Conservation (phyloP, 2,888 invertebrate species). For the Pristionchus maxplancki region DNA sequence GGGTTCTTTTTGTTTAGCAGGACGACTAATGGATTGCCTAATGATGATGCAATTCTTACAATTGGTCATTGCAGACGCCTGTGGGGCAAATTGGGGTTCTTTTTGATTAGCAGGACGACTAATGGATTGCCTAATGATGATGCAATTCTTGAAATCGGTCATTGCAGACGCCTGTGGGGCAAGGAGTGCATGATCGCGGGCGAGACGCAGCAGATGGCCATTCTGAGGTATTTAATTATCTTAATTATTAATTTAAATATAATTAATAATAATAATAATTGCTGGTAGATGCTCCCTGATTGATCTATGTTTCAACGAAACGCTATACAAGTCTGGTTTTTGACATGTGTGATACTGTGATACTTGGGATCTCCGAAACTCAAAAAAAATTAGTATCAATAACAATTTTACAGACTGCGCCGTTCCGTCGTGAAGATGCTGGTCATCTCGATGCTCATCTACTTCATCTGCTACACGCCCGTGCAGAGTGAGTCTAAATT, state of each 20-base stretch:
- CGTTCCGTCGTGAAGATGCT: constrained; percentile 80
- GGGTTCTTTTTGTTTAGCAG: neutral
- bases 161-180: constrained; percentile 53
- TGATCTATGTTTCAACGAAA: too few relatives aligned
- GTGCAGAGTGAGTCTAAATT: constrained; percentile 76
- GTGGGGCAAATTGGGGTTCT: too few relatives aligned
- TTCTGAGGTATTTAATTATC: neutral
- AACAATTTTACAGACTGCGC: constrained; percentile 65
- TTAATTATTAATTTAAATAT: neutral
- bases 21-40: too few relatives aligned
- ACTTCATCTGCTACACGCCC: constrained; percentile 79
- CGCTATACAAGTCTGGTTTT: too few relatives aligned
- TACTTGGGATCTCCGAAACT: too few relatives aligned
- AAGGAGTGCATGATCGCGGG: constrained; percentile 64
- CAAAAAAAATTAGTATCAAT: too few relatives aligned
- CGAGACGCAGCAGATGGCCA: constrained; percentile 62
- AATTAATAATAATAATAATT: too few relatives aligned
- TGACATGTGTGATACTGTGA: too few relatives aligned
- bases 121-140: neutral
- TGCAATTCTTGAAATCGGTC: neutral
- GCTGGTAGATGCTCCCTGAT: too few relatives aligned
- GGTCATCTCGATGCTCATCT: constrained; percentile 79
- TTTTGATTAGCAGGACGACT: neutral
- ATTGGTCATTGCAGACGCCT: too few relatives aligned
- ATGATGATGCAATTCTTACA: neutral